Evolutionary conservation across 2,797 vertebrate species (phyloP).

Genomic region (Eleutherodactylus coqui): DNA sequence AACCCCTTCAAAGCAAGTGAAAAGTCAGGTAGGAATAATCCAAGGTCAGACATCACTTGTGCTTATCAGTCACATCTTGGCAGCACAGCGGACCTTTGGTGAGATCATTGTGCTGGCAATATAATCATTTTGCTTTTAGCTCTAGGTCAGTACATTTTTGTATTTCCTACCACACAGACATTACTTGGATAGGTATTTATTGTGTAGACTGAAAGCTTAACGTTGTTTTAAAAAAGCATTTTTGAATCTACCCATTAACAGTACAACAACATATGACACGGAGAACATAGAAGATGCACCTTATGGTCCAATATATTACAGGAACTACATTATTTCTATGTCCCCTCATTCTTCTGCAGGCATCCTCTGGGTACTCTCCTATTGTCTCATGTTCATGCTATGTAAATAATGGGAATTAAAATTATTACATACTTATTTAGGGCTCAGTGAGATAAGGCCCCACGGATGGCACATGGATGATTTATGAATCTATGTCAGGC

Average conservation of each 20-base stretch:
- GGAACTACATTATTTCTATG: no score
- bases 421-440: no score
- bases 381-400: no score
- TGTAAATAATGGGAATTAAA: no score
- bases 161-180: neutral
- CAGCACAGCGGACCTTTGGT: neutral
- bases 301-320: neutral
- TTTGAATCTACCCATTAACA: neutral
- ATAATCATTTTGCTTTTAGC: conserved; percentile 25
- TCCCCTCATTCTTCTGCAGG: no score
- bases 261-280: neutral
- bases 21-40: conserved; percentile 6
- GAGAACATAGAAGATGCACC: neutral
- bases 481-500: no score
- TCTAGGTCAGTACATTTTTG: conserved; percentile 11
- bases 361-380: no score
- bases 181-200: neutral
- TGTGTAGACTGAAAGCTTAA: neutral
- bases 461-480: no score
- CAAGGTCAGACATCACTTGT: conserved; percentile 21
- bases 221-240: neutral
- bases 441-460: no score
- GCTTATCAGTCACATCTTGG: conserved; percentile 27
- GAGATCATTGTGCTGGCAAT: conserved; percentile 43
- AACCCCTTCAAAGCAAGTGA: neutral